Conservation (phyloP, 2,797 vertebrate species). For the Oophaga sylvatica region DNA sequence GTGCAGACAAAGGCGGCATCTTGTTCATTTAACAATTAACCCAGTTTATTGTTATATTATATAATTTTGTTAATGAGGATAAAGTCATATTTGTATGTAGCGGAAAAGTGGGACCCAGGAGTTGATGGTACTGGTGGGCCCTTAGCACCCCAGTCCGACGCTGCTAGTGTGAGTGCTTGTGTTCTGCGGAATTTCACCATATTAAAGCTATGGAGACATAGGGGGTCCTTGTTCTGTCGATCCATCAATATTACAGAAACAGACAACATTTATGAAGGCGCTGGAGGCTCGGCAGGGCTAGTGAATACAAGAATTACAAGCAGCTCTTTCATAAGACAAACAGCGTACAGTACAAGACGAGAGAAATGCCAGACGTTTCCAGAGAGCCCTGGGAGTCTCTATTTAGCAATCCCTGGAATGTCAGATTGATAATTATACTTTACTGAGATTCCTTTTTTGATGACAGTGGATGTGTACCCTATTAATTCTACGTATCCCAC, state of each 20-base stretch:
- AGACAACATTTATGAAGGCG: conserved; percentile 44
- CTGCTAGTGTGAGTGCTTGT: background rate
- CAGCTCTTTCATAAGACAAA: conserved; percentile 38
- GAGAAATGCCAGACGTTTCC: conserved; percentile 40
- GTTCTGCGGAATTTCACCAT: conserved; percentile 2
- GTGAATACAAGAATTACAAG: conserved; percentile 33
- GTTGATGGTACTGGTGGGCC: no score
- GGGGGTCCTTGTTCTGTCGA: conserved; percentile 27
- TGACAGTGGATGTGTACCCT: background rate
- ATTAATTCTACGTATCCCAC: background rate
- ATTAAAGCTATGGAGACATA: conserved; percentile 17
- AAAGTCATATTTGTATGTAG: no score
- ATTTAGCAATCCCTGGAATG: conserved; percentile 29
- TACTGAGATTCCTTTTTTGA: background rate
- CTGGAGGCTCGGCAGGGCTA: background rate
- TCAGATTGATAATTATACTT: conserved; percentile 29
- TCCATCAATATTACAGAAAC: conserved; percentile 23
- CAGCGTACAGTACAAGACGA: conserved; percentile 21
- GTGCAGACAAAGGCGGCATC: no score
- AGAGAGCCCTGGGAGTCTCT: background rate
- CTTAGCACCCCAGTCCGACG: no score
- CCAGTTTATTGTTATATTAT: no score
- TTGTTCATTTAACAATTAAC: no score
- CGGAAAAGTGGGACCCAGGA: no score
- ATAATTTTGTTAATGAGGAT: no score